Evolutionary conservation across 2,797 vertebrate genomes (phyloP).

Genomic region (Pelochelys cantorii): DNA sequence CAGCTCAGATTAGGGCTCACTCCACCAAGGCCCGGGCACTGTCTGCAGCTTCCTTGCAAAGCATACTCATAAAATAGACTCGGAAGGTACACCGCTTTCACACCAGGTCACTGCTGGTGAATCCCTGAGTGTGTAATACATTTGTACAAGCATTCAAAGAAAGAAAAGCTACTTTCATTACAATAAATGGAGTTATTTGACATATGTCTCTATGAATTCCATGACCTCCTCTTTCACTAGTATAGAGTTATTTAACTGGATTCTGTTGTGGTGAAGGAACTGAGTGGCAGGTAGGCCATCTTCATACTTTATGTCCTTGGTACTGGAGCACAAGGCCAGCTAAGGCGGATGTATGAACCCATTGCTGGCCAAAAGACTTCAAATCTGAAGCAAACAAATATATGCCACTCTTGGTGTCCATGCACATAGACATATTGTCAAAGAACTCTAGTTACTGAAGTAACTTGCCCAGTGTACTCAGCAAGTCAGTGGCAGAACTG

Average conservation of each 20-base stretch:
- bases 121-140: background rate
- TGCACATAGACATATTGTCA: background rate
- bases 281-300: background rate
- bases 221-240: background rate
- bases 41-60: background rate
- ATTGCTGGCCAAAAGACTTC: background rate
- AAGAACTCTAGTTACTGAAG: background rate
- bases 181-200: background rate
- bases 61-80: background rate
- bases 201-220: background rate
- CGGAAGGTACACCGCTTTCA: background rate
- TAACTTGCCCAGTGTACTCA: background rate
- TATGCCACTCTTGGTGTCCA: background rate
- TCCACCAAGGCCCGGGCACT: background rate
- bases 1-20: background rate
- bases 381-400: background rate
- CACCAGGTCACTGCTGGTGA: background rate
- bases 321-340: background rate
- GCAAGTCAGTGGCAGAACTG: background rate
- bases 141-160: background rate
- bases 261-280: background rate
- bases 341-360: background rate
- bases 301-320: background rate
- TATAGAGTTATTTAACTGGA: background rate
- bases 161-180: background rate